These are phyloP conservation scores for Aldrovandia affinis DNA, from an alignment of 2,797 vertebrate genomes.

Conservation along the genomic window DNA sequence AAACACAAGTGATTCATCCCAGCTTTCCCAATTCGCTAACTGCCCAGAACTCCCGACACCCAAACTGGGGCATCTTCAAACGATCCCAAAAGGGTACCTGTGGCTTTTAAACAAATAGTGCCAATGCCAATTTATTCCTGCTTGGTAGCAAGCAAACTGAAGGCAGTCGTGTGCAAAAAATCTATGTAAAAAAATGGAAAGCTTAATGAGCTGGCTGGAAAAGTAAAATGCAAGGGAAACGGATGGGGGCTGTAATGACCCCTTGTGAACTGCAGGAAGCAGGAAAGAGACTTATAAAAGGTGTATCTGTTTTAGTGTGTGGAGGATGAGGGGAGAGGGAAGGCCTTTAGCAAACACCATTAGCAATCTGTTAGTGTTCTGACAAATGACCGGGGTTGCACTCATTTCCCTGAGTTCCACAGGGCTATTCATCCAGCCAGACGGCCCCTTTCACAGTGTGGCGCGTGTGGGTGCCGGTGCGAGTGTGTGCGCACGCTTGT, in stretches of 20 bases:
- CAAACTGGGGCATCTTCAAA: conserved; percentile 82
- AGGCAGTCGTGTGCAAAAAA: conserved; percentile 71
- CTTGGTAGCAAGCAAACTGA: conserved; percentile 79
- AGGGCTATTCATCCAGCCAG: conserved; percentile 24
- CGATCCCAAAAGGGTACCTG: conserved; percentile 82
- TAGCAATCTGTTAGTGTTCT: conserved; percentile 64
- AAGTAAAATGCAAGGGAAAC: conserved; percentile 54
- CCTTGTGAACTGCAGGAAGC: conserved; percentile 45
- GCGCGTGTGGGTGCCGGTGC: conserved; percentile 10
- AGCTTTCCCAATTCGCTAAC: conserved; percentile 84
- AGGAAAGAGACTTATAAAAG: conserved; percentile 59
- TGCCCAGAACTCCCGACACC: conserved; percentile 80
- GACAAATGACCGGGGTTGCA: conserved; percentile 63
- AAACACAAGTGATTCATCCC: conserved; percentile 89
- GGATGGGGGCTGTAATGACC: conserved; percentile 20
- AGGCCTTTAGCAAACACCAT: conserved; percentile 67
- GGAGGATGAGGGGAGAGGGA: conserved; percentile 47
- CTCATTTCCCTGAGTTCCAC: conserved; percentile 50
- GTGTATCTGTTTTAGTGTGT: conserved; percentile 63
- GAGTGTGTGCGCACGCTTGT: conserved; percentile 8
- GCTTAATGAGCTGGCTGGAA: conserved; percentile 89
- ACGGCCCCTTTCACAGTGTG: background rate
- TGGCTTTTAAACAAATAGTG: conserved; percentile 84
- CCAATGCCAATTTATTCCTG: conserved; percentile 89
- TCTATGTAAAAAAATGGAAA: conserved; percentile 56